A percentile compares a stretch with the other conserved stretches of the same genome.
phyloP scores from a whole-genome alignment of 37 sponge, comb jelly and placozoan genomes.

The Amphimedon queenslandica region DNA sequence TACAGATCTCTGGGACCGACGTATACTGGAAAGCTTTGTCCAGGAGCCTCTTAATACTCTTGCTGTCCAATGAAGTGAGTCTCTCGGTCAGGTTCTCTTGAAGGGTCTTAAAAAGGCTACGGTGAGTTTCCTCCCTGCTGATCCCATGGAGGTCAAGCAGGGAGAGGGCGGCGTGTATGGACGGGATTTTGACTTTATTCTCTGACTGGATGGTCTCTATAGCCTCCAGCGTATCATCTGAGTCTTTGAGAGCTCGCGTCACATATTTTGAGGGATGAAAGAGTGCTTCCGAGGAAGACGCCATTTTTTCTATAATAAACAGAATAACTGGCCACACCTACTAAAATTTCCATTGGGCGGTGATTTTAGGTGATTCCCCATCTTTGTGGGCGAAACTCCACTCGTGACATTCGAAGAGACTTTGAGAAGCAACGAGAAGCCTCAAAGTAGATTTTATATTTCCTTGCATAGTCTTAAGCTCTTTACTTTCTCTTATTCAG shows the following conservation, averaged over 20 bases:
- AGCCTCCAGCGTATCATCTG: slow-evolving; percentile 57
- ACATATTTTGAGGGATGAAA: slow-evolving; percentile 18
- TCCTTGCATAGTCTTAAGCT: no score
- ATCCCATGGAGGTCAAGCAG: slow-evolving; percentile 88
- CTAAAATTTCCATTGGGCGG: no score
- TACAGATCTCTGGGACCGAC: slow-evolving; percentile 32
- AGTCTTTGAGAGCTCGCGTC: slow-evolving; percentile 12
- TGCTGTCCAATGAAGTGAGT: slow-evolving; percentile 43
- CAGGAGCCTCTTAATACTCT: slow-evolving; percentile 58
- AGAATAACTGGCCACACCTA: no score
- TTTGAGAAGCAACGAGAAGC: no score
- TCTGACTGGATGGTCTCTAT: slow-evolving; percentile 65
- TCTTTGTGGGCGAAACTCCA: not conserved
- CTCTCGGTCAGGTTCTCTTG: slow-evolving; percentile 41
- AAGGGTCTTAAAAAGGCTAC: slow-evolving; percentile 58
- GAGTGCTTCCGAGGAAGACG: not conserved
- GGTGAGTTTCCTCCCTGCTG: slow-evolving; percentile 57
- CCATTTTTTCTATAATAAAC: no score
- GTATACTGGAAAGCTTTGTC: slow-evolving; percentile 55
- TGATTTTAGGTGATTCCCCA: not conserved
- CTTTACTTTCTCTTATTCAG: no score
- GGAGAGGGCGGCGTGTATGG: slow-evolving; percentile 77
- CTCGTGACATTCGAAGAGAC: not conserved
- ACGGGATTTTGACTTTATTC: slow-evolving; percentile 49
- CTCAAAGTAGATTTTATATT: no score